These are phyloP conservation scores for Pristionchus fissidentatus DNA, from an alignment of 2,888 invertebrate species.

Conservation along the genomic window DNA sequence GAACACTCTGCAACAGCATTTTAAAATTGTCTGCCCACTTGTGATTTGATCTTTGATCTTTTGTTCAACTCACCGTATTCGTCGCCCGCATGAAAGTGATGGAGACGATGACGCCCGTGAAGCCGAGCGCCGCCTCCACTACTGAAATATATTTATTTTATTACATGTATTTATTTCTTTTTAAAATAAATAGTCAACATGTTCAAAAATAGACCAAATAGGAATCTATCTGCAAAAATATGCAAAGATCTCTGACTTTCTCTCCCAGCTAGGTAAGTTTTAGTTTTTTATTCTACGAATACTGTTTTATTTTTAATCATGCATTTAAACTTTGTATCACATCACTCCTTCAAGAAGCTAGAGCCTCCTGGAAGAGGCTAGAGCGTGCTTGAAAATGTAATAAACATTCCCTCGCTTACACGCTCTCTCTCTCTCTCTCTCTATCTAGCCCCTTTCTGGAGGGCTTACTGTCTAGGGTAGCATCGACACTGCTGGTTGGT, in stretches of 20 bases:
- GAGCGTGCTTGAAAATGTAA: not conserved
- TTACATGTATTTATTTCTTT: not conserved
- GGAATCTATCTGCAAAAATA: not conserved
- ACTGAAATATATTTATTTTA: not conserved
- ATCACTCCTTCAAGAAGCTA: too few species aligned
- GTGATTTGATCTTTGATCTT: slow-evolving; percentile 20
- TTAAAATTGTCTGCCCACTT: too few species aligned
- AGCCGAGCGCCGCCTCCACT: slow-evolving; percentile 10
- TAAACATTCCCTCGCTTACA: too few species aligned
- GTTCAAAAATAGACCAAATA: too few species aligned
- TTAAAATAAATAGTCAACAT: not conserved
- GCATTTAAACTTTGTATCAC: too few species aligned
- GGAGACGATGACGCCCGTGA: slow-evolving; percentile 21
- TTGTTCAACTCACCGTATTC: not conserved
- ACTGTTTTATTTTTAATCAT: too few species aligned
- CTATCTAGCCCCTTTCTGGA: too few species aligned
- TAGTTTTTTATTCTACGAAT: not conserved
- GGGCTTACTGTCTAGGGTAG: slow-evolving; percentile 15
- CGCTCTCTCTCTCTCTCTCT: too few species aligned
- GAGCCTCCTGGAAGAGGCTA: not conserved
- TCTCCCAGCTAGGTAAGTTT: not conserved
- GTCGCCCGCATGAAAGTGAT: slow-evolving; percentile 31
- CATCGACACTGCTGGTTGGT: not conserved
- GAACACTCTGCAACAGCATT: too few species aligned
- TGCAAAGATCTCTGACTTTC: not conserved